These are phyloP conservation scores for Tetranychus truncatus DNA, from an alignment of 2,888 invertebrate species.

Conservation along the genomic window DNA sequence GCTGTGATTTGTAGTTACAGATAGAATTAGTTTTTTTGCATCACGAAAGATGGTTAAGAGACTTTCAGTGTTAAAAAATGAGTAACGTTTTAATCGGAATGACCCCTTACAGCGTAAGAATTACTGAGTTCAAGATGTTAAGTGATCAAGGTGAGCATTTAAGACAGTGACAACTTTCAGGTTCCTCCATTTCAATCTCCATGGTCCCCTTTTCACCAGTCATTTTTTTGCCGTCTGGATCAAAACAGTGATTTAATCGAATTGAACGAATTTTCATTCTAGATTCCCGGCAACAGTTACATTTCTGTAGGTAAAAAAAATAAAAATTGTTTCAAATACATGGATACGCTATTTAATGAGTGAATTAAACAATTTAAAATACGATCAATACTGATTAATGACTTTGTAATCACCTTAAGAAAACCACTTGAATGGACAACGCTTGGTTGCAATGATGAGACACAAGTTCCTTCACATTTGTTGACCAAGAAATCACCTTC, in stretches of 20 bases:
- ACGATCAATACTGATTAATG: neutral
- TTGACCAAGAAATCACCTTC: conserved; percentile 73
- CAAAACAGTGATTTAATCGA: conserved; percentile 63
- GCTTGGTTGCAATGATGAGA: conserved; percentile 75
- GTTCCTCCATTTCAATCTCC: conserved; percentile 65
- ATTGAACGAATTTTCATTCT: conserved; percentile 60
- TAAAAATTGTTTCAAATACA: conserved; percentile 1
- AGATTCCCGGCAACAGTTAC: conserved; percentile 75
- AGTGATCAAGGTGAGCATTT: conserved; percentile 21
- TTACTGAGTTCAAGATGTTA: neutral
- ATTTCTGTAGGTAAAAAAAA: conserved; percentile 45
- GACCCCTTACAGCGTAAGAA: too few species aligned
- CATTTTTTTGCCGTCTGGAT: conserved; percentile 62
- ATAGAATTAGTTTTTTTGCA: too few species aligned
- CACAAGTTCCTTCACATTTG: conserved; percentile 82
- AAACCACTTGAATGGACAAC: conserved; percentile 72
- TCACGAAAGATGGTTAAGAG: too few species aligned
- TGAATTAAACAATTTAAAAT: conserved; percentile 4
- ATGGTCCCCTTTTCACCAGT: conserved; percentile 40
- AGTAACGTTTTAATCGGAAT: too few species aligned
- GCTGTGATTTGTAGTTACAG: too few species aligned
- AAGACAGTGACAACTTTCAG: conserved; percentile 63
- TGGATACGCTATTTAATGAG: neutral
- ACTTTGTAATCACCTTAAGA: conserved; percentile 45
- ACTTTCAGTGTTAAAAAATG: too few species aligned